A percentile compares a stretch with the other conserved stretches of the same genome.
phyloP scores from a whole-genome alignment of 2,888 invertebrate species.

The Drosophila formosana region DNA sequence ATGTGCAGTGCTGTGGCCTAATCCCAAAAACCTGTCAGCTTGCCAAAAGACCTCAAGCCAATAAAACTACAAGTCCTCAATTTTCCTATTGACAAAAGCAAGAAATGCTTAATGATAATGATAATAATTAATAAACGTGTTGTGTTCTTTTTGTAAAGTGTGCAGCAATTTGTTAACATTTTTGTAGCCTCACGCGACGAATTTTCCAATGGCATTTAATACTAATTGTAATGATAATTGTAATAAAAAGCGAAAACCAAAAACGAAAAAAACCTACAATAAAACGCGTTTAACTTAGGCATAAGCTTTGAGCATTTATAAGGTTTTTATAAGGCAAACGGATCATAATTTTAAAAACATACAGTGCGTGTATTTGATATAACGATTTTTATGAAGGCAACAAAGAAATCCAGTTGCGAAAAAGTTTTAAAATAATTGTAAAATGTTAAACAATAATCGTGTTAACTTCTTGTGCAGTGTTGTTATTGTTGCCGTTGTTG shows the following conservation, averaged over 20 bases:
- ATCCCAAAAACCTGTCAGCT: conserved; percentile 42
- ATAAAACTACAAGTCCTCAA: conserved; percentile 17
- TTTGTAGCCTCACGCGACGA: conserved; percentile 57
- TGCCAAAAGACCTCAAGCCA: conserved; percentile 27
- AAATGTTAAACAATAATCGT: conserved; percentile 26
- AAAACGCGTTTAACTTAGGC: conserved; percentile 47
- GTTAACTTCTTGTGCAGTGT: conserved; percentile 26
- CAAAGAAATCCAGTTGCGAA: background rate
- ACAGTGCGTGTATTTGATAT: conserved; percentile 49
- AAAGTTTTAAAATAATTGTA: conserved; percentile 8
- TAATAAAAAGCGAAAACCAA: conserved; percentile 10
- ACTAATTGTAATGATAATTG: conserved; percentile 20
- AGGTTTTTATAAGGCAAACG: conserved; percentile 47
- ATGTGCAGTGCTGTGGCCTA: conserved; percentile 31
- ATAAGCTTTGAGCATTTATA: conserved; percentile 57
- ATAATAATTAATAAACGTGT: conserved; percentile 25
- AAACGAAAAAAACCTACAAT: conserved; percentile 50
- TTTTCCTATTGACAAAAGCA: conserved; percentile 22
- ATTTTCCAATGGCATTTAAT: conserved; percentile 76
- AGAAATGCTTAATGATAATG: conserved; percentile 31
- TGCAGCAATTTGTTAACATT: conserved; percentile 52
- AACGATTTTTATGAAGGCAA: conserved; percentile 41
- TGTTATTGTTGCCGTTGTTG: conserved; percentile 20
- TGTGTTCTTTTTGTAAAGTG: conserved; percentile 45
- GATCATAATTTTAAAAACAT: conserved; percentile 26